These are phyloP conservation scores for Ia io DNA, from an alignment of 2,113 vertebrate species.

Conservation along the genomic window DNA sequence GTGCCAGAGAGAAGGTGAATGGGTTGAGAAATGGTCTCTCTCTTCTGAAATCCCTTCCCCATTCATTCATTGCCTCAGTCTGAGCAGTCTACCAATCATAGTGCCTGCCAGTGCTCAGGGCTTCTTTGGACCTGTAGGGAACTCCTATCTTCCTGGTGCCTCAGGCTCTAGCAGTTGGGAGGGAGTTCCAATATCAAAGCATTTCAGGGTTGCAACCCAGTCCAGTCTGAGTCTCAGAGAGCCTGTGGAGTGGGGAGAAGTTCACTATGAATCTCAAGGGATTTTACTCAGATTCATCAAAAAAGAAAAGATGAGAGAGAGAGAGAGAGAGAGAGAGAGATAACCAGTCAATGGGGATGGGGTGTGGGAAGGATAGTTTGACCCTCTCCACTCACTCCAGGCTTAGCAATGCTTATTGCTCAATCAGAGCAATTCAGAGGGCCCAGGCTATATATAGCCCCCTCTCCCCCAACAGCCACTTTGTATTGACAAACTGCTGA, in stretches of 20 bases:
- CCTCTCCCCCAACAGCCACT: neutral
- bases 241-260: neutral
- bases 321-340: neutral
- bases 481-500: neutral
- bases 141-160: slow-evolving; percentile 15
- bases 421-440: neutral
- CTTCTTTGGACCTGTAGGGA: slow-evolving; percentile 47
- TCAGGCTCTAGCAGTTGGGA: neutral
- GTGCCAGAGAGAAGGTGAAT: neutral
- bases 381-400: neutral
- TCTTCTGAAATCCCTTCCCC: slow-evolving; percentile 7
- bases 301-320: neutral
- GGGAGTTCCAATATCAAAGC: slow-evolving; percentile 5
- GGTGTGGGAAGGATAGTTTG: neutral
- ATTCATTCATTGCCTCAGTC: neutral
- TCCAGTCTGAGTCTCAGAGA: neutral
- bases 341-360: neutral
- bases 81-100: slow-evolving; percentile 41
- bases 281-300: slow-evolving; percentile 44
- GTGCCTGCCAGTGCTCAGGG: neutral
- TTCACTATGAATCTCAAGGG: neutral
- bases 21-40: slow-evolving; percentile 23
- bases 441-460: neutral
- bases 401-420: neutral
- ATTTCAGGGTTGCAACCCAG: neutral